Base-by-base conservation (phyloP, 2,888 invertebrate genomes). In the Dorcus hopei region DNA sequence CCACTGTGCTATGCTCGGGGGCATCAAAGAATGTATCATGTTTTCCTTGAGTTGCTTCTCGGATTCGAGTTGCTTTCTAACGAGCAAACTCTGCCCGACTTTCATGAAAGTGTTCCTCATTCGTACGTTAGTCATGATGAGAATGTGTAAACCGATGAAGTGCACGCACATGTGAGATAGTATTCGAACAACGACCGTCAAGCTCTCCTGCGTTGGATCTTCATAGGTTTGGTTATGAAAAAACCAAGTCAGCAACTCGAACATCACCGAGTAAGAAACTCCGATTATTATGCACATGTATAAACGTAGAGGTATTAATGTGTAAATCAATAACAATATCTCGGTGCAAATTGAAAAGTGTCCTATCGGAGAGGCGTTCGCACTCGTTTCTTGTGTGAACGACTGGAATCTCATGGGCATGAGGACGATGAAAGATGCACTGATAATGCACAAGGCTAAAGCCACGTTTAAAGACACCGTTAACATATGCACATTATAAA, bases 11-110 rank as follows among this genome's bases (percentile, higher is more conserved):
- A 96, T 91, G 73, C 90, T 91, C 0, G 94, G 95, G 7, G 97
- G 97, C 97, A 97, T 97, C 58, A 98, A 92, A 23, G 96, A 97
- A 75, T 92, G 92, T 69, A 95, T 96, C 96, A 97, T 97, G 77
- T 95, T 94, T 77, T 97, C 95, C 77, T 97, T 97, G 47, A 97
- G 81, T 73, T 93, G 91, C 71, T 95, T 95, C 76, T 97, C 97
- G 82, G 93, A 87, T 79, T 95, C 94, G 58, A 97, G 80, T 75
- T 97, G 95, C 52, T 91, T 84, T 38, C 95, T 83, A 3, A 96
- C 95, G 59, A 97, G 80, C 60, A 96, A 80, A 70, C 95, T 95
- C 77, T 97, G 95, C 1, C 97, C 96, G 52, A 91, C 95, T 82
- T 96, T 95, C 90, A 96, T 94, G 79, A 97, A 97, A 4, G 96